Conservation (phyloP, 2,888 invertebrate genomes). For the Siphlonurus alternatus region DNA sequence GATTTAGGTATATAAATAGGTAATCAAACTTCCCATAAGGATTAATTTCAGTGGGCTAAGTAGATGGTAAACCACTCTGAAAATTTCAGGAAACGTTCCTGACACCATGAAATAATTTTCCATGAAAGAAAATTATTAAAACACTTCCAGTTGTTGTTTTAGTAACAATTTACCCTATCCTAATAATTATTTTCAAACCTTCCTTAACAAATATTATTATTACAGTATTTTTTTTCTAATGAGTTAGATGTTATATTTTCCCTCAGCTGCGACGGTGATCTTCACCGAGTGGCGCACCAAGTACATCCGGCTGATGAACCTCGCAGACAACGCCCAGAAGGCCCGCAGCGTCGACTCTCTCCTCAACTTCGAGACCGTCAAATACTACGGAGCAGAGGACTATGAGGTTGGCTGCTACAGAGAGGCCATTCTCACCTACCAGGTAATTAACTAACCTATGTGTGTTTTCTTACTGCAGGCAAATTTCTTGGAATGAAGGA, state of each 20-base stretch:
- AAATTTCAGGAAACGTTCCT: too few relatives aligned
- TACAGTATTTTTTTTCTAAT: too few relatives aligned
- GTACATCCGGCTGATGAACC: slow-evolving; percentile 84
- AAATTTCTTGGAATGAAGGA: background rate
- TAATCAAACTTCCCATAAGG: too few relatives aligned
- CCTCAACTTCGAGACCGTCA: slow-evolving; percentile 96
- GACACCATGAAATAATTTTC: too few relatives aligned
- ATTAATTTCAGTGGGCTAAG: too few relatives aligned
- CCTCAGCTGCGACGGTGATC: slow-evolving; percentile 58
- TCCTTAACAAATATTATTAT: too few relatives aligned
- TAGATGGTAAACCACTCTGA: too few relatives aligned
- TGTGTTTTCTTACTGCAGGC: background rate
- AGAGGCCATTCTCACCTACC: slow-evolving; percentile 69
- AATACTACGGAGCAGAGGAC: slow-evolving; percentile 88
- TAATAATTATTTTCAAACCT: too few relatives aligned
- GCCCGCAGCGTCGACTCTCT: slow-evolving; percentile 90
- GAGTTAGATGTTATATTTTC: background rate
- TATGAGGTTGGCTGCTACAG: slow-evolving; percentile 80
- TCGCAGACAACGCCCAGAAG: slow-evolving; percentile 81
- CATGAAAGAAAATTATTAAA: too few relatives aligned
- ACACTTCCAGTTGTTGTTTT: too few relatives aligned
- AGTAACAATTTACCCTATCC: too few relatives aligned
- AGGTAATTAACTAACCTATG: slow-evolving; percentile 33
- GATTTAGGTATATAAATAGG: too few relatives aligned
- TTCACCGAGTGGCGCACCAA: slow-evolving; percentile 98